phyloP scores from a whole-genome alignment of 2,888 invertebrate species.

The Zele albiditarsus region DNA sequence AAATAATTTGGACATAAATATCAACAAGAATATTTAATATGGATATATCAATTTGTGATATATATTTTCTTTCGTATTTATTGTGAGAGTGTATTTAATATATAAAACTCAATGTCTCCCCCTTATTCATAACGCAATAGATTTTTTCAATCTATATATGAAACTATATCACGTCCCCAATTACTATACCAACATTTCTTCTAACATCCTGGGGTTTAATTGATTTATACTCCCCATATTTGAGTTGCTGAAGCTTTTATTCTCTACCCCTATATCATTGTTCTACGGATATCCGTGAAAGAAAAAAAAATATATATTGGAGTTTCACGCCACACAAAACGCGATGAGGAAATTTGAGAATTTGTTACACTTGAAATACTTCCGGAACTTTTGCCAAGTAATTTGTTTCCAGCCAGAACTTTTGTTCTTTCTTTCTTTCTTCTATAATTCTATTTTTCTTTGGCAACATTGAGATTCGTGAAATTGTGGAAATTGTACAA shows the following conservation, averaged over 20 bases:
- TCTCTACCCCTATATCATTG: not conserved
- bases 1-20: too few species aligned
- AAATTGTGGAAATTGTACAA: not conserved
- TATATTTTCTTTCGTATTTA: too few species aligned
- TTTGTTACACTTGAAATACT: constrained; percentile 13
- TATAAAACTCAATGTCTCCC: not conserved
- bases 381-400: constrained; percentile 11
- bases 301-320: not conserved
- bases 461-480: not conserved
- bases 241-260: not conserved
- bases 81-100: not conserved
- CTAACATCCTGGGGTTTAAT: constrained; percentile 1
- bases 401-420: constrained; percentile 10
- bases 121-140: not conserved
- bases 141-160: not conserved
- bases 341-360: not conserved
- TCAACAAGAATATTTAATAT: too few species aligned
- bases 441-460: not conserved
- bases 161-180: not conserved
- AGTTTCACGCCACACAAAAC: not conserved
- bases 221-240: constrained; percentile 12
- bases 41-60: too few species aligned
- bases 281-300: not conserved
- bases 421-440: not conserved
- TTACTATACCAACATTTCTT: not conserved